phyloP scores from a whole-genome alignment of 2,113 vertebrate species.

The Amphiprion ocellaris region DNA sequence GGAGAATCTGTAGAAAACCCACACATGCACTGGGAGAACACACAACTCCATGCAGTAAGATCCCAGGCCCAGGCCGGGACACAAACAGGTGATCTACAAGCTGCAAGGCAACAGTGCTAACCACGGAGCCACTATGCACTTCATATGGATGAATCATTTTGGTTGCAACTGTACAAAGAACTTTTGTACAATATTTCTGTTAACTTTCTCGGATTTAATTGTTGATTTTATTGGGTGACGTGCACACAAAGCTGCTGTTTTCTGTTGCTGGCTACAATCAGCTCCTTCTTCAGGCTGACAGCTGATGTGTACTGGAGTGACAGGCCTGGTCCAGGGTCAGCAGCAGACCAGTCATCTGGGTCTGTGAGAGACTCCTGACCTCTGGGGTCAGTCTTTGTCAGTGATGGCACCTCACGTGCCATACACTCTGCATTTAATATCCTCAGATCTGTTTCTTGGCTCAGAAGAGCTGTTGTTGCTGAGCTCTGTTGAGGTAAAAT shows the following conservation, averaged over 20 bases:
- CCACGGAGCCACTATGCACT: no score
- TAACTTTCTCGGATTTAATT: no score
- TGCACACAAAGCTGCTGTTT: not conserved
- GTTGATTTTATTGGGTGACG: no score
- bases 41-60: no score
- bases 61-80: no score
- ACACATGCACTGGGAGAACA: no score
- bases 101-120: no score
- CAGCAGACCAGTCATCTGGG: conserved; percentile 37
- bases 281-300: conserved; percentile 11
- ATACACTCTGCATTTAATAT: conserved; percentile 24
- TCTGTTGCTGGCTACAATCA: not conserved
- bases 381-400: conserved; percentile 24
- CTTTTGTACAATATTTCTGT: no score
- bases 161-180: no score
- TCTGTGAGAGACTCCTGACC: conserved; percentile 27
- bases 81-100: no score
- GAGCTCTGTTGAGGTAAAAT: not conserved
- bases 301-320: conserved; percentile 40
- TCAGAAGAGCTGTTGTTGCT: not conserved
- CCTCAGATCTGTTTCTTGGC: not conserved
- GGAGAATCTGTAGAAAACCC: no score
- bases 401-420: not conserved
- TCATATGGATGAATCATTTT: no score
- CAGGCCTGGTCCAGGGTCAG: conserved; percentile 45